Conservation (phyloP, 2,113 vertebrate genomes). For the Aleadryas rufinucha region DNA sequence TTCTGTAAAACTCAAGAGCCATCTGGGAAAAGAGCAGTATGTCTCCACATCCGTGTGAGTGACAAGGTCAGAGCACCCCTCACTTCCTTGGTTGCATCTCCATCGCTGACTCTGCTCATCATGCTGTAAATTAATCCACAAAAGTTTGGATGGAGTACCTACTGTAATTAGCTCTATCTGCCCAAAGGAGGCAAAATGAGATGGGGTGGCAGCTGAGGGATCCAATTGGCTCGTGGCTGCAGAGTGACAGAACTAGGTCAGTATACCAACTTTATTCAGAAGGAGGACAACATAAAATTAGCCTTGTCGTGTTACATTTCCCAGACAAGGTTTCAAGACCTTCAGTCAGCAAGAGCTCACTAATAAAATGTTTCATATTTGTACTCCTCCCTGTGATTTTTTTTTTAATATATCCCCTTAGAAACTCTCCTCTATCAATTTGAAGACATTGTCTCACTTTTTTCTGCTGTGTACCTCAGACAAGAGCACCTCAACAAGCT, state of each 20-base stretch:
- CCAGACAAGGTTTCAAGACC: neutral
- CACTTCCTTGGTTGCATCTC: slow-evolving; percentile 39
- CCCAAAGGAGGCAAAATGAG: slow-evolving; percentile 29
- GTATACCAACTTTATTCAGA: neutral
- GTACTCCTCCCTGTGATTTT: neutral
- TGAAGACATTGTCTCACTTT: neutral
- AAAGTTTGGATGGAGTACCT: slow-evolving; percentile 57
- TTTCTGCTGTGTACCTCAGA: neutral
- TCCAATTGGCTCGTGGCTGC: neutral
- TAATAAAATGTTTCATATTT: neutral
- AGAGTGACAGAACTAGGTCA: slow-evolving; percentile 56
- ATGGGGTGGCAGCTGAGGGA: slow-evolving; percentile 1
- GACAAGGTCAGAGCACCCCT: slow-evolving; percentile 67
- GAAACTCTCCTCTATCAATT: neutral
- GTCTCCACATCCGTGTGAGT: slow-evolving; percentile 42
- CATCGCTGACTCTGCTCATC: slow-evolving; percentile 52
- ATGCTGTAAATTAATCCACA: slow-evolving; percentile 63
- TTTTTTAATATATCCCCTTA: neutral
- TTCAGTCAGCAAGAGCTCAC: neutral
- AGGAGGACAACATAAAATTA: neutral
- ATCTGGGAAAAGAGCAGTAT: slow-evolving; percentile 63
- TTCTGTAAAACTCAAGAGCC: slow-evolving; percentile 56
- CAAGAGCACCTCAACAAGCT: neutral
- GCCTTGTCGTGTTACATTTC: neutral
- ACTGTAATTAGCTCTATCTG: slow-evolving; percentile 54